phyloP scores from a whole-genome alignment of 2,113 vertebrate genomes.

The Dipodomys stephensi region DNA sequence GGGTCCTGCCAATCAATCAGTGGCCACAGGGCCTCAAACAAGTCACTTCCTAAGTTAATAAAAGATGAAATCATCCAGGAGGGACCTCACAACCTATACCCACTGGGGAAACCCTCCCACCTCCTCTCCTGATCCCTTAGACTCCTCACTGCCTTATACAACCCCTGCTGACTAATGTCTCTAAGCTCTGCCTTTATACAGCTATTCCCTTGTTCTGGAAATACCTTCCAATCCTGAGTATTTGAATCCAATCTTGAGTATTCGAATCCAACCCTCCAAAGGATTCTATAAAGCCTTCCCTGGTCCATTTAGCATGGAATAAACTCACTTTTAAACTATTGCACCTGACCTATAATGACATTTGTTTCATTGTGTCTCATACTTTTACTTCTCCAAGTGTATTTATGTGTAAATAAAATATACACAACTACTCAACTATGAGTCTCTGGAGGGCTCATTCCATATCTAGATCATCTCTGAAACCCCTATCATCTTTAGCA shows the following conservation, averaged over 20 bases:
- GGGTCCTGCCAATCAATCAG: background rate
- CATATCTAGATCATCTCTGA: slow-evolving; percentile 11
- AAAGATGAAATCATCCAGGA: background rate
- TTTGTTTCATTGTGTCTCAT: slow-evolving; percentile 16
- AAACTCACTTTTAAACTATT: background rate
- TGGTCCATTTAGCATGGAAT: background rate
- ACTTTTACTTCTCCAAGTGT: background rate
- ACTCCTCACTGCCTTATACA: background rate
- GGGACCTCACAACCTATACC: background rate
- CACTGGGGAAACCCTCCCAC: background rate
- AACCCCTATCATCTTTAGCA: no score
- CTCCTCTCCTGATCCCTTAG: background rate
- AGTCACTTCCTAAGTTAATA: background rate
- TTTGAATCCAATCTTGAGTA: background rate
- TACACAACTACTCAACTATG: background rate
- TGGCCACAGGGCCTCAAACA: background rate
- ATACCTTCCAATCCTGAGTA: background rate
- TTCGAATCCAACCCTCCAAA: background rate
- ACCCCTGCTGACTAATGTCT: background rate
- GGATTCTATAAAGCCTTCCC: background rate
- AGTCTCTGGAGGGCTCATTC: background rate
- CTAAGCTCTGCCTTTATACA: background rate
- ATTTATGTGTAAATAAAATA: background rate
- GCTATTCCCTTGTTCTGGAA: background rate
- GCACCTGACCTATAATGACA: background rate